A percentile compares a stretch with the other conserved stretches of the same genome.
Conservation (phyloP, 2,113 vertebrate species). For the Muntiacus muntjak region DNA sequence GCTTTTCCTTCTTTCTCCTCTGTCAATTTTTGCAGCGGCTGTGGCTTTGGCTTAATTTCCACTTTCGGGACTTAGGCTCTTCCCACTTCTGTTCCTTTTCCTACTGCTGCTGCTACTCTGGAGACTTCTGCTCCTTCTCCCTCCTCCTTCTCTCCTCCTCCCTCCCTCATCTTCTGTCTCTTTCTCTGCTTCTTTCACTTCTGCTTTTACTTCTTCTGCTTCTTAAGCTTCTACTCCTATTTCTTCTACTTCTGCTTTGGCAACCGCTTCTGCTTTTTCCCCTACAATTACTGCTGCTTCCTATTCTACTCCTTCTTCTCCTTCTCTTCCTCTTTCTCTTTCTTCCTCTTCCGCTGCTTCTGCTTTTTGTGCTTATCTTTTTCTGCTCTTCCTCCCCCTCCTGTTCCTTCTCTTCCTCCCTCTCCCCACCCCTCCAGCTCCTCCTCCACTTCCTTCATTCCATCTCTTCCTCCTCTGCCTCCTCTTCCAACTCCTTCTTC, state of each 20-base stretch:
- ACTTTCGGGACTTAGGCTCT: background rate
- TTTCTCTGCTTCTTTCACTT: background rate
- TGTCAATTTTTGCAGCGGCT: background rate
- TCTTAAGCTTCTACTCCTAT: background rate
- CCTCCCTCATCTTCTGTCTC: background rate
- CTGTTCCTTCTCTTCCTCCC: background rate
- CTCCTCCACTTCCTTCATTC: background rate
- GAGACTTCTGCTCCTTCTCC: background rate
- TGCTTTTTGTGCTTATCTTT: background rate
- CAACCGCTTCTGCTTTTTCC: fast-evolving
- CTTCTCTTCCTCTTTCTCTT: background rate
- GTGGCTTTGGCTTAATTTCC: background rate
- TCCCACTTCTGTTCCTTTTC: background rate
- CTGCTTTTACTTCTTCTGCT: background rate
- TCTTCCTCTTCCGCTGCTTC: background rate
- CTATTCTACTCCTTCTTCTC: too few species aligned
- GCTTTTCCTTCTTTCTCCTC: too few species aligned
- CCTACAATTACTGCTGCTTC: background rate
- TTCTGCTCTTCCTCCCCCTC: background rate
- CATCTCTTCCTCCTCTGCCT: background rate
- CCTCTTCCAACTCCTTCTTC: background rate
- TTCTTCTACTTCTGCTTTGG: background rate
- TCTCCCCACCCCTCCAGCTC: background rate
- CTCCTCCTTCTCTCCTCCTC: too few species aligned
- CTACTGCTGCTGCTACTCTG: background rate